Percentiles rank a stretch among this genome's conserved stretches.
Evolutionary conservation across 2,113 vertebrate species (phyloP).

Genomic region (Struthio camelus): DNA sequence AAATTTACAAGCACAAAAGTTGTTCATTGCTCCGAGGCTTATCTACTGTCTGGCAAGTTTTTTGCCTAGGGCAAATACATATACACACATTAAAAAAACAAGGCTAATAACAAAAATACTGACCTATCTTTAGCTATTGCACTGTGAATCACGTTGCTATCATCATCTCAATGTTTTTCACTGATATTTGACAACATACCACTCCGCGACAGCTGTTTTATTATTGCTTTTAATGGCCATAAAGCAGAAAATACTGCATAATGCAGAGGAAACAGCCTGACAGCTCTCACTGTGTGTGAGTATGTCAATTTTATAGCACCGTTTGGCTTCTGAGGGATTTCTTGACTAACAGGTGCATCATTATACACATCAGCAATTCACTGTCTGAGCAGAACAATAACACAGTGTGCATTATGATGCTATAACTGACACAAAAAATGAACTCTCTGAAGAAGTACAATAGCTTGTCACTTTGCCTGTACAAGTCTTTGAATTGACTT

Average conservation of each 20-base stretch:
- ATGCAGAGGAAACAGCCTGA: slow-evolving; percentile 53
- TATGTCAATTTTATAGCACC: slow-evolving; percentile 49
- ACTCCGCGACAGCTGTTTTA: slow-evolving; percentile 65
- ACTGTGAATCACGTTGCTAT: neutral
- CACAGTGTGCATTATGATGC: neutral
- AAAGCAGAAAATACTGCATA: slow-evolving; percentile 71
- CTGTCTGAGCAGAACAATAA: slow-evolving; percentile 53
- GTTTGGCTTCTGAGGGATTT: slow-evolving; percentile 63
- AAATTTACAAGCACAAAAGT: neutral
- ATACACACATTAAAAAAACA: neutral
- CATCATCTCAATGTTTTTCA: slow-evolving; percentile 37
- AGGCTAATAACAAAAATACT: slow-evolving; percentile 10
- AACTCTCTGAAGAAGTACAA: slow-evolving; percentile 56
- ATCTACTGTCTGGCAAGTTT: neutral
- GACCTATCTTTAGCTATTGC: slow-evolving; percentile 10
- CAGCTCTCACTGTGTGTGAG: slow-evolving; percentile 5
- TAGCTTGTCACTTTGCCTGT: slow-evolving; percentile 18
- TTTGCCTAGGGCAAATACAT: slow-evolving; percentile 26
- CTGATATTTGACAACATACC: slow-evolving; percentile 52
- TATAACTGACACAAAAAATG: slow-evolving; percentile 61
- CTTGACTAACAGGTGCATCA: slow-evolving; percentile 71
- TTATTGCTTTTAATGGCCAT: slow-evolving; percentile 64
- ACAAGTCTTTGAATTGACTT: slow-evolving; percentile 29
- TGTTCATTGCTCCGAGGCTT: neutral
- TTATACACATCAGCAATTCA: slow-evolving; percentile 64